A percentile compares a stretch with the other conserved stretches of the same genome.
These are phyloP conservation scores for Nothocercus julius DNA, from an alignment of 2,113 vertebrate genomes.

Conservation along the genomic window DNA sequence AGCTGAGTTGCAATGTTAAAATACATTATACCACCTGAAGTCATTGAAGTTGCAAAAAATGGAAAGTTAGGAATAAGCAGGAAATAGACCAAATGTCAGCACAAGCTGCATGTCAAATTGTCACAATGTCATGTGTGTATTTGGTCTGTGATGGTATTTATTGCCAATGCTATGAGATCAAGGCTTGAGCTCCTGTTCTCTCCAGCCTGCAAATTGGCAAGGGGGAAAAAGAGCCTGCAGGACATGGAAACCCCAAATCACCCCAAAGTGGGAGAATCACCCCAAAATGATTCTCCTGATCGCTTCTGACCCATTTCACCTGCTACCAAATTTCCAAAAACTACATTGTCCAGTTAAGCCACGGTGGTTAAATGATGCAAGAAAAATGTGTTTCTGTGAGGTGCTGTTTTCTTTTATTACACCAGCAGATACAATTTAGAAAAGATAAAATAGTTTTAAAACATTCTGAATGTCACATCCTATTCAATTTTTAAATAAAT, in stretches of 20 bases:
- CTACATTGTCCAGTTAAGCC: not conserved
- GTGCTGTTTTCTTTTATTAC: accelerated
- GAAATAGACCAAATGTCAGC: not conserved
- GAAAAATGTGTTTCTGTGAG: not conserved
- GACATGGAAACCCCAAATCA: not conserved
- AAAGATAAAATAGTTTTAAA: not conserved
- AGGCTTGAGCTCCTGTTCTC: not conserved
- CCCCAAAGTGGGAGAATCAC: too few species aligned
- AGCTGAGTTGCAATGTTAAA: not conserved
- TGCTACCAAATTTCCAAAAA: not conserved
- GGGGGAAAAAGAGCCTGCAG: not conserved
- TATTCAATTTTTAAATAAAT: not conserved
- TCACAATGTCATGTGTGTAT: not conserved
- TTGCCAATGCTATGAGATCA: not conserved
- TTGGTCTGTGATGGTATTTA: not conserved
- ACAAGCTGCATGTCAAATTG: not conserved
- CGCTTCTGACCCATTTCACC: not conserved
- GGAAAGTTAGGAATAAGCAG: not conserved
- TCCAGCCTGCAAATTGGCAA: not conserved
- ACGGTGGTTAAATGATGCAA: not conserved
- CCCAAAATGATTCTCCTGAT: not conserved
- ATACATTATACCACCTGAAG: not conserved
- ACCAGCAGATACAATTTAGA: not conserved
- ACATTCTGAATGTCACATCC: too few species aligned
- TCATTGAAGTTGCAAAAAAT: not conserved